Evolutionary conservation across 1,140 invertebrate genomes (phyloP).

Genomic region (Atta colombica): DNA sequence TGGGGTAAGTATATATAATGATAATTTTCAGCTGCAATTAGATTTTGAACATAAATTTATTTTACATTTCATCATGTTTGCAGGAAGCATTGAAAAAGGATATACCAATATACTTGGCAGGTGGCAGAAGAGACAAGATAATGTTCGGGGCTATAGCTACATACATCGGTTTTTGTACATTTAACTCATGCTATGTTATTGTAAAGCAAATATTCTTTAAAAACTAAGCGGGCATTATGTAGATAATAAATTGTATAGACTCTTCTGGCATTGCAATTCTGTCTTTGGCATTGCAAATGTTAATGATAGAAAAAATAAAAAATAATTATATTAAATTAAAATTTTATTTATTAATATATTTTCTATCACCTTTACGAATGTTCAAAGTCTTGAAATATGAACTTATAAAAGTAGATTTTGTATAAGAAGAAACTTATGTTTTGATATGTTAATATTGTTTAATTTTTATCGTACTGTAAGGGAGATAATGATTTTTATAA

Average conservation of each 20-base stretch:
- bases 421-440: not conserved
- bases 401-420: not conserved
- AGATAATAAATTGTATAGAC: constrained; percentile 18
- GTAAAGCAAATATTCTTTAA: not conserved
- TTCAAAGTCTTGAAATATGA: not conserved
- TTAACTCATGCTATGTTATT: not conserved
- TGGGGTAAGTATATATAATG: constrained; percentile 62
- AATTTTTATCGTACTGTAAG: too few species aligned
- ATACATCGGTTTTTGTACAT: not conserved
- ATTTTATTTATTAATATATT: not conserved
- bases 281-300: constrained; percentile 21
- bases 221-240: not conserved
- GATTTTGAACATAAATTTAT: constrained; percentile 7
- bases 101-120: constrained; percentile 84
- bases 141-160: constrained; percentile 83
- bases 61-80: constrained; percentile 45
- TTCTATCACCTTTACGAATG: not conserved
- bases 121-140: constrained; percentile 85
- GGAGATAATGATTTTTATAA: too few species aligned
- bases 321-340: constrained; percentile 11
- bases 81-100: constrained; percentile 82
- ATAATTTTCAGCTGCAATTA: not conserved
- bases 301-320: constrained; percentile 35
- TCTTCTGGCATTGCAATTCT: constrained; percentile 11
- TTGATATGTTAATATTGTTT: not conserved